A percentile compares a stretch with the other conserved stretches of the same genome.
Evolutionary conservation across 2,888 invertebrate genomes (phyloP).

Genomic region (Spilarctia lutea): DNA sequence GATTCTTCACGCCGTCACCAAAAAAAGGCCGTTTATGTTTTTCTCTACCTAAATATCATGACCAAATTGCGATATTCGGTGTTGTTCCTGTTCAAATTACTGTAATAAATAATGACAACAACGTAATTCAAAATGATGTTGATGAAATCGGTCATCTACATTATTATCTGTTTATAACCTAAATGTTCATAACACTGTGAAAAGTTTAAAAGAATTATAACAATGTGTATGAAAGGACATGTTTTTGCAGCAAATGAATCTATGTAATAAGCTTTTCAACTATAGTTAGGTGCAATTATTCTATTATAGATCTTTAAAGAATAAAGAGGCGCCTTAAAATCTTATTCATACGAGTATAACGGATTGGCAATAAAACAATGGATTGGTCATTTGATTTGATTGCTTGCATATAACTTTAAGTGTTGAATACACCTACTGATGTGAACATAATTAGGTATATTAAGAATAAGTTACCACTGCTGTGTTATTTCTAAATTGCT

Average conservation of each 20-base stretch:
- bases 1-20: too few species aligned
- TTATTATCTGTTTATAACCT: constrained; percentile 33
- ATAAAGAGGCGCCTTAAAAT: too few species aligned
- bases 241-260: not conserved
- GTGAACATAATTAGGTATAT: not conserved
- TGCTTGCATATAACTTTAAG: not conserved
- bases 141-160: constrained; percentile 20
- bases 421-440: not conserved
- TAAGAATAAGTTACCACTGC: not conserved
- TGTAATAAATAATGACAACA: constrained; percentile 6
- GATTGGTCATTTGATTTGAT: too few species aligned
- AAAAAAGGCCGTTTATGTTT: not conserved
- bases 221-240: not conserved
- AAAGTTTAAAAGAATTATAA: constrained; percentile 21
- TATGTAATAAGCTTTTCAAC: not conserved
- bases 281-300: too few species aligned
- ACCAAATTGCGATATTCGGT: not conserved
- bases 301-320: too few species aligned
- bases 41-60: not conserved
- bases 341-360: too few species aligned
- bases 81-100: constrained; percentile 6
- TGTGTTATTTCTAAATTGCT: too few species aligned
- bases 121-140: constrained; percentile 8
- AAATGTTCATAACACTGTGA: constrained; percentile 31
- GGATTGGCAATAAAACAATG: too few species aligned